These are phyloP conservation scores for Chironomus striatipennis DNA, from an alignment of 1,140 invertebrate genomes.

Conservation along the genomic window DNA sequence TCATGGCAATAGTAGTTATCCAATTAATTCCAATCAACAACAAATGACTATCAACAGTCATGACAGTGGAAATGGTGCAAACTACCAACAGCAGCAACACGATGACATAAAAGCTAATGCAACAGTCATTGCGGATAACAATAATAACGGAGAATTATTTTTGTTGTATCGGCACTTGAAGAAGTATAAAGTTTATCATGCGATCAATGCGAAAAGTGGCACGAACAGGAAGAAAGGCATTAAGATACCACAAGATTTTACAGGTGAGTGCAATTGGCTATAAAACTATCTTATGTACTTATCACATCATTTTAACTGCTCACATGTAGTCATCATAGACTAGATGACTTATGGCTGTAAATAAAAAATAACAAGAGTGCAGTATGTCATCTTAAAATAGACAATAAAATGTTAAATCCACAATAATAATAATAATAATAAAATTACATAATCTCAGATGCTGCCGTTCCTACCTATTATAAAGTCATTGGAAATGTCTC, in stretches of 20 bases:
- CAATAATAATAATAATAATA: no score
- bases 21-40: slow-evolving; percentile 30
- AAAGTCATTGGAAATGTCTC: no score
- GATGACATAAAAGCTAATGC: slow-evolving; percentile 5
- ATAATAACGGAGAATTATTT: slow-evolving; percentile 35
- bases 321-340: no score
- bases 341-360: no score
- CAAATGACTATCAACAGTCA: slow-evolving; percentile 25
- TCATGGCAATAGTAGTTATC: slow-evolving; percentile 31
- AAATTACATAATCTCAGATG: no score
- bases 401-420: no score
- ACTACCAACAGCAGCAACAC: not conserved
- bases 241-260: slow-evolving; percentile 39
- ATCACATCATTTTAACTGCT: not conserved
- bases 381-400: no score
- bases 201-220: slow-evolving; percentile 36
- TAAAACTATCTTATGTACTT: no score
- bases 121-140: slow-evolving; percentile 10
- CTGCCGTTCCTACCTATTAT: no score
- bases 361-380: no score
- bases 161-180: slow-evolving; percentile 36
- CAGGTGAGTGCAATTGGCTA: slow-evolving; percentile 32
- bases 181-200: slow-evolving; percentile 37
- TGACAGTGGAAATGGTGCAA: slow-evolving; percentile 30
- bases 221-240: slow-evolving; percentile 37